These are phyloP conservation scores for Lycocorax pyrrhopterus DNA, from an alignment of 2,113 vertebrate genomes.

Conservation along the genomic window DNA sequence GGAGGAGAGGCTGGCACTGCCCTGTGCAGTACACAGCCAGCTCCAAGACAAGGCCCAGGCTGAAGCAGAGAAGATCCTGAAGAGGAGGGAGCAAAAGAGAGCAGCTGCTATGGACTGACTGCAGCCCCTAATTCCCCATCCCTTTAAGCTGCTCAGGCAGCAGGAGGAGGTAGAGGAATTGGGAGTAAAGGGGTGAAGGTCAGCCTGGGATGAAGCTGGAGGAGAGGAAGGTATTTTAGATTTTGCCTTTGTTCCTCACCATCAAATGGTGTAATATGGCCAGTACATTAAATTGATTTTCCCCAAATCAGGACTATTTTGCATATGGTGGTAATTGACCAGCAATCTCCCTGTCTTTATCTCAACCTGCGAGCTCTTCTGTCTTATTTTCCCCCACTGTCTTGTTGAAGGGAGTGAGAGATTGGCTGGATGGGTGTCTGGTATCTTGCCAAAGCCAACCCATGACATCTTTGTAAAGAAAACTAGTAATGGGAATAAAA, in stretches of 20 bases:
- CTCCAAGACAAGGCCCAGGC: neutral
- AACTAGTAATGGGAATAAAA: neutral
- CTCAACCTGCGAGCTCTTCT: accelerated
- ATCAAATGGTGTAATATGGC: neutral
- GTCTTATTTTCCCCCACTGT: neutral
- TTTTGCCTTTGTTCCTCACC: neutral
- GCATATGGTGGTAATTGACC: neutral
- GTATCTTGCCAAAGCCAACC: neutral
- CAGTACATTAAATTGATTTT: neutral
- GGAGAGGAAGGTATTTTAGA: neutral
- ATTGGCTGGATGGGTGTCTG: neutral
- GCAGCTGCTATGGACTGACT: accelerated
- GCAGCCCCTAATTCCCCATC: neutral
- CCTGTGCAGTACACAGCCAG: accelerated
- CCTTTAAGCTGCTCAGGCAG: accelerated
- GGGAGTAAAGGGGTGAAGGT: neutral
- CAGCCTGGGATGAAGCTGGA: neutral
- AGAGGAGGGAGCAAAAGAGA: neutral
- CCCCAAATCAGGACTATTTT: neutral
- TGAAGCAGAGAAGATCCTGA: neutral
- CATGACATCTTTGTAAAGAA: neutral
- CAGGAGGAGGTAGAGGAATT: neutral
- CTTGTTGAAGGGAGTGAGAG: neutral
- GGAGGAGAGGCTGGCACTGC: neutral
- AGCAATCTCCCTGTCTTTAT: neutral